These are phyloP conservation scores for Neosalanx taihuensis DNA, from an alignment of 2,797 vertebrate species.

Conservation along the genomic window DNA sequence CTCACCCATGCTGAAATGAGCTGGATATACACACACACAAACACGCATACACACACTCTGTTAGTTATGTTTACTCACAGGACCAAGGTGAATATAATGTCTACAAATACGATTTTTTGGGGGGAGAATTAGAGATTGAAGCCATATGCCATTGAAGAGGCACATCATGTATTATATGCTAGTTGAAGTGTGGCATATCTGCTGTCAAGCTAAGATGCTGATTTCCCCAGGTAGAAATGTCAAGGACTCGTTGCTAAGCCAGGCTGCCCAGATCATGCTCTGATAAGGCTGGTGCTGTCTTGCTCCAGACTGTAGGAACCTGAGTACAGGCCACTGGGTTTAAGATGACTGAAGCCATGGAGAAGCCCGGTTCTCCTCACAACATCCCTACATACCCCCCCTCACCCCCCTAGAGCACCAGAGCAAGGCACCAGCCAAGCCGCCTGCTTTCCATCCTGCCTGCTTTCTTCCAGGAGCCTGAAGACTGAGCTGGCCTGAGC, in stretches of 20 bases:
- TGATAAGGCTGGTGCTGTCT: no score
- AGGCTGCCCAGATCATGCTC: no score
- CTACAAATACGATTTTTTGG: background rate
- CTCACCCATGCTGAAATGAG: constrained; percentile 37
- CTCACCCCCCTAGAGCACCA: background rate
- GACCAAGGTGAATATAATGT: constrained; percentile 46
- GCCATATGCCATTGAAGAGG: no score
- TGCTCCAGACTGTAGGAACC: background rate
- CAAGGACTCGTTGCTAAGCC: no score
- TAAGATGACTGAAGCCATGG: constrained; percentile 32
- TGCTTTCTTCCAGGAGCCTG: background rate
- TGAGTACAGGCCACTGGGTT: constrained; percentile 43
- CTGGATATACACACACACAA: background rate
- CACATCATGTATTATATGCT: no score
- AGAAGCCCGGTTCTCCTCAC: constrained; percentile 47
- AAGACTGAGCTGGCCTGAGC: constrained; percentile 15
- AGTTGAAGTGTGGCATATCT: no score
- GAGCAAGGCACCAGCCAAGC: constrained; percentile 37
- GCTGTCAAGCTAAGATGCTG: no score
- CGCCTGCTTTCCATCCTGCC: constrained; percentile 51
- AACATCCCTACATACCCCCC: constrained; percentile 46
- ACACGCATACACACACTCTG: background rate
- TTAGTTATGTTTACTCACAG: constrained; percentile 45
- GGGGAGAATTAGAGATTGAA: no score
- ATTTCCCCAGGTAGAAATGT: no score